These are phyloP conservation scores for Melipona beecheii DNA, from an alignment of 2,888 invertebrate species.

Conservation along the genomic window DNA sequence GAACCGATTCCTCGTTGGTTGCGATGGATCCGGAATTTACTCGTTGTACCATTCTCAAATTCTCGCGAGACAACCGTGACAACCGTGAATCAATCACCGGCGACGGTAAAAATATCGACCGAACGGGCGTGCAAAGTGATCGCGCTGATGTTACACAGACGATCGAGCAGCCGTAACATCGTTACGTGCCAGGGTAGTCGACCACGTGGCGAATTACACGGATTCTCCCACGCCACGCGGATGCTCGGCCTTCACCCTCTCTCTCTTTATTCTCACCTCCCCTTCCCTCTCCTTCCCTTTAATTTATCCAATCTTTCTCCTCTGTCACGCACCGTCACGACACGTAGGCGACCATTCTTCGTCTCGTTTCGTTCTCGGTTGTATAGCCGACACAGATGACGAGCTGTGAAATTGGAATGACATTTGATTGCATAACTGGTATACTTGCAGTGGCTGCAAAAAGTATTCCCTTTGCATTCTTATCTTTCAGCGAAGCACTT, in stretches of 20 bases:
- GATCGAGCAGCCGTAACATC: slow-evolving; percentile 47
- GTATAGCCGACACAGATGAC: background rate
- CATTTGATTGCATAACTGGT: background rate
- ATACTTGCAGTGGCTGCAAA: too few species aligned
- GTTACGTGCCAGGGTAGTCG: slow-evolving; percentile 31
- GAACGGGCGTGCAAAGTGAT: slow-evolving; percentile 30
- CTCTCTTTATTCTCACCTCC: slow-evolving; percentile 18
- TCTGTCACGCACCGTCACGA: background rate
- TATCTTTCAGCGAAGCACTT: too few species aligned
- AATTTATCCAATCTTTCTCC: background rate
- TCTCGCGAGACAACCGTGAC: background rate
- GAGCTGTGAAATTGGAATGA: background rate
- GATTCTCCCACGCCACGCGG: slow-evolving; percentile 49
- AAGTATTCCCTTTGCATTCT: too few species aligned
- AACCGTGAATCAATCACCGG: background rate
- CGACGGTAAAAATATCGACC: slow-evolving; percentile 40
- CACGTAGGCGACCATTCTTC: background rate
- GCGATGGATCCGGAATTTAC: background rate
- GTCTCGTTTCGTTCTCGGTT: background rate
- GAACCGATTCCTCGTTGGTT: background rate
- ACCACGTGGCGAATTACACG: slow-evolving; percentile 40
- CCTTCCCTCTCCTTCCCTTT: background rate
- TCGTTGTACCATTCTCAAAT: background rate
- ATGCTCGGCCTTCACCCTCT: slow-evolving; percentile 15
- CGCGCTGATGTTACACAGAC: slow-evolving; percentile 36